phyloP scores from a whole-genome alignment of 2,797 vertebrate species.

The Tangara arthus region DNA sequence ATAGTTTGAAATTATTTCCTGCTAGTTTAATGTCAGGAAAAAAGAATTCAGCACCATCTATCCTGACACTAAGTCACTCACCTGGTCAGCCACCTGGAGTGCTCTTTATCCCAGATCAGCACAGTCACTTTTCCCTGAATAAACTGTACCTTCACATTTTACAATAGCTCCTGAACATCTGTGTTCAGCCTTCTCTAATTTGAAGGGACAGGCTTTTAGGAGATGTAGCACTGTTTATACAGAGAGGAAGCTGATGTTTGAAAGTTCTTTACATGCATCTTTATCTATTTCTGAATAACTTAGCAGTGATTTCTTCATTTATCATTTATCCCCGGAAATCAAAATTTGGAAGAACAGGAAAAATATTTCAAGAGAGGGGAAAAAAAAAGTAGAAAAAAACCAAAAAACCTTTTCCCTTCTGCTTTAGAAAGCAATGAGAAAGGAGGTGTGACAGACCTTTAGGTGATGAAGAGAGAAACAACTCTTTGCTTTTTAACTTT shows the following conservation, averaged over 20 bases:
- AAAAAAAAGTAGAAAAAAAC: background rate
- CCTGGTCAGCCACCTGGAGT: background rate
- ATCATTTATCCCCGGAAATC: background rate
- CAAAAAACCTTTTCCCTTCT: background rate
- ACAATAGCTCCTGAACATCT: background rate
- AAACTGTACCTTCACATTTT: background rate
- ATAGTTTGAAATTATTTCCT: background rate
- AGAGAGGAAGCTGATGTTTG: background rate
- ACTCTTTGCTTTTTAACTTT: background rate
- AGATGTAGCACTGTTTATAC: background rate
- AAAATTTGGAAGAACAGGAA: background rate
- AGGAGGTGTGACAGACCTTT: background rate
- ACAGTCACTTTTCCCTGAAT: background rate
- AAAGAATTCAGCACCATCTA: background rate
- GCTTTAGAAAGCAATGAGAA: background rate
- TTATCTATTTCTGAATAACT: background rate
- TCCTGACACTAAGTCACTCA: background rate
- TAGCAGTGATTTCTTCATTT: slow-evolving; percentile 1
- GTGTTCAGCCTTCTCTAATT: background rate
- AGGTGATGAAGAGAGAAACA: background rate
- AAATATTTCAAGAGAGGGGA: background rate
- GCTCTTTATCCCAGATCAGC: background rate
- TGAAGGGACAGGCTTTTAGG: slow-evolving; percentile 34
- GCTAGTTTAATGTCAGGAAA: background rate
- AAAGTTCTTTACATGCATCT: background rate